These are phyloP conservation scores for Drosophila maculinotata DNA, from an alignment of 2,888 invertebrate species.

Conservation along the genomic window DNA sequence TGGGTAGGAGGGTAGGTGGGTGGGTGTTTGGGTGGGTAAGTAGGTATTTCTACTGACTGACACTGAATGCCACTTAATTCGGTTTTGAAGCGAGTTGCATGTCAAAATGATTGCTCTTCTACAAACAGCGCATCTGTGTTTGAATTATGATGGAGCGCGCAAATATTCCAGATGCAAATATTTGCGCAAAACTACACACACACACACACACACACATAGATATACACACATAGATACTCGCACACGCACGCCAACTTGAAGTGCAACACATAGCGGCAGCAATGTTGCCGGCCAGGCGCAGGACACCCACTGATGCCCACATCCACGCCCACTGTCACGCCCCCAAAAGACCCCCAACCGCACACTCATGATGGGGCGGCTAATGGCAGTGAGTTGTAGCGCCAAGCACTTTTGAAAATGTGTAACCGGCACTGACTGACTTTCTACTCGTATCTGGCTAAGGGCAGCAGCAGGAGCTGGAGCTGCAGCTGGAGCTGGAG, in stretches of 20 bases:
- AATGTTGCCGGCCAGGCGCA: conserved; percentile 47
- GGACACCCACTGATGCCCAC: conserved; percentile 24
- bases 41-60: conserved; percentile 59
- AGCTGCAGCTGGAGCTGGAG: not conserved
- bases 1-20: not conserved
- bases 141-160: conserved; percentile 85
- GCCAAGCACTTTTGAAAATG: conserved; percentile 78
- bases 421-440: conserved; percentile 79
- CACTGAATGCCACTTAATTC: conserved; percentile 83
- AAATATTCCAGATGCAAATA: conserved; percentile 85
- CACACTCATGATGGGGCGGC: conserved; percentile 34
- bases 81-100: conserved; percentile 83
- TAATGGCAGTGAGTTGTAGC: conserved; percentile 72
- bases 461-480: conserved; percentile 38
- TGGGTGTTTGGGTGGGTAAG: not conserved
- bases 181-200: conserved; percentile 84
- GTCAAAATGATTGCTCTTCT: conserved; percentile 85
- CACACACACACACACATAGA: conserved; percentile 47
- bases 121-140: conserved; percentile 84
- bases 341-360: not conserved
- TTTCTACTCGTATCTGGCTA: conserved; percentile 64
- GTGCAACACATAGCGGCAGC: conserved; percentile 71
- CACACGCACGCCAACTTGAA: conserved; percentile 64
- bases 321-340: not conserved
- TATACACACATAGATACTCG: conserved; percentile 7